phyloP scores from a whole-genome alignment of 2,113 vertebrate genomes.

The Tonatia bakeri region DNA sequence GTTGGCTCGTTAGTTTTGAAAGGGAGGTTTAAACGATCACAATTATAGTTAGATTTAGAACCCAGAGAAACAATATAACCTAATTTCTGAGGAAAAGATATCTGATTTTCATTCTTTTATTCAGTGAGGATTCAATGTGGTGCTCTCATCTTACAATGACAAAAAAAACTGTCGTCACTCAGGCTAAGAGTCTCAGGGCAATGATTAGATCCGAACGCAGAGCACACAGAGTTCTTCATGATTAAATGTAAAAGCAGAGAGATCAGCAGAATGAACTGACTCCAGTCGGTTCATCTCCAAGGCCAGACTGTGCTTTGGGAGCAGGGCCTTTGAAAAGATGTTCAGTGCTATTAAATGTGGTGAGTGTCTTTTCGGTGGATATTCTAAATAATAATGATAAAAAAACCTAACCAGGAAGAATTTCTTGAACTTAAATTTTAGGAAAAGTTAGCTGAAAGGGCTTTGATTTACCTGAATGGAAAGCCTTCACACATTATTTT shows the following conservation, averaged over 20 bases:
- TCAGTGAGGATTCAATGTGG: not conserved
- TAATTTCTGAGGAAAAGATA: not conserved
- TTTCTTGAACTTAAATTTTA: not conserved
- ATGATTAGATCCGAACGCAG: not conserved
- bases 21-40: not conserved
- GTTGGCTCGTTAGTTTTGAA: not conserved
- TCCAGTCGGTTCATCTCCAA: not conserved
- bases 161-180: not conserved
- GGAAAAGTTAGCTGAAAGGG: not conserved
- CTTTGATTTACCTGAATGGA: not conserved
- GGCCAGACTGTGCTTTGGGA: not conserved
- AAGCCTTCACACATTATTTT: not conserved
- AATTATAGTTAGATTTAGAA: not conserved
- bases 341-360: not conserved
- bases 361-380: not conserved
- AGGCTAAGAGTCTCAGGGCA: not conserved
- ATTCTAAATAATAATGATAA: not conserved
- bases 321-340: not conserved
- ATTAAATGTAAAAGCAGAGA: not conserved
- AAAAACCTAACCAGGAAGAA: not conserved
- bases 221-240: not conserved
- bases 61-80: not conserved
- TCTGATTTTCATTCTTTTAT: not conserved
- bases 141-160: not conserved
- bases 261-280: not conserved